Evolutionary conservation across 2,797 vertebrate genomes (phyloP), one percentile per base, ranked within the genome.

Genomic region (Spinus olivaceus): DNA sequence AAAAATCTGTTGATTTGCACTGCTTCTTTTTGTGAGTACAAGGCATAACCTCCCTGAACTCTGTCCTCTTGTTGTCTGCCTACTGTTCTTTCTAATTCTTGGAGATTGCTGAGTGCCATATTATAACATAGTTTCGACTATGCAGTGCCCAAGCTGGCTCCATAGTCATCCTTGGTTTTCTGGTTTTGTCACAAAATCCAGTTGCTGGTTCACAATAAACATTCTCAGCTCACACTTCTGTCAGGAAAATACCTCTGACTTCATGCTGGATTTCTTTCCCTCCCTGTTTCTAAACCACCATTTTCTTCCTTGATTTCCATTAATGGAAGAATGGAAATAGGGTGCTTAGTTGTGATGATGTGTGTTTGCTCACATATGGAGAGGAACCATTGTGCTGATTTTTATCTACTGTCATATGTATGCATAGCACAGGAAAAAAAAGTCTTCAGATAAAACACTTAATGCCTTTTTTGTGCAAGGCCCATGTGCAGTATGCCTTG

Each of bases 381-480:
- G 41, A 81, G 53, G 63, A 92, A 54, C 19, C 22, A 25, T 65
- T 91, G 61, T 83, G 72, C 76, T 94, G 82, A 51, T 63, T 92
- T 84, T 94, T 89, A 30, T 86, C 86, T 93, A 18, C 65, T 93
- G 79, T 91, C 74, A 21, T 33, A 42, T 24, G n/a, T 71, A n/a
- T 42, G 44, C 66, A 27, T 86, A 96, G 64, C 61, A 76, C 61
- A 89, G 51, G 30, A 6, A 30, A 39, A 59, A 59, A 49, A 12
- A 33, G 8, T 67, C 41, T 74, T 82, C 49, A 74, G 60, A 87
- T 54, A 72, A 64, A 46, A 86, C 69, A 66, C 54, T 73, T 51
- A 88, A 63, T 69, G 69, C 91, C 95, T 95, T 93, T 88, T 78
- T 70, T 17, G 2, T 77, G 85, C 60, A 72, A 95, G 87, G 80